These are phyloP conservation scores for Allolobophora icterica DNA, from an alignment of 2,888 invertebrate genomes.

Conservation along the genomic window DNA sequence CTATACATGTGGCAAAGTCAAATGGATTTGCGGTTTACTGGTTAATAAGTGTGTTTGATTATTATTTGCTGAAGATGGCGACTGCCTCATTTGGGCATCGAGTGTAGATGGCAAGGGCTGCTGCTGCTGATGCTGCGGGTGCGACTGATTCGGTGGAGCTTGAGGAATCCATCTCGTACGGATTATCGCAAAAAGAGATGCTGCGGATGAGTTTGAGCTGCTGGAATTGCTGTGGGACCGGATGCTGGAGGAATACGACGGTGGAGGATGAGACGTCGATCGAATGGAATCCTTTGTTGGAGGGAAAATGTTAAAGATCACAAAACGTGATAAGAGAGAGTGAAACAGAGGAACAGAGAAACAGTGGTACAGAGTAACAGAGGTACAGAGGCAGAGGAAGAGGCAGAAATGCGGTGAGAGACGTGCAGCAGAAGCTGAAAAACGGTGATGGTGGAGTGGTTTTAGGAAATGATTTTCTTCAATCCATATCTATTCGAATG, in stretches of 20 bases:
- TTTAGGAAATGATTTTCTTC: background rate
- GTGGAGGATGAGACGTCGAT: background rate
- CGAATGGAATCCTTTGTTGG: conserved; percentile 17
- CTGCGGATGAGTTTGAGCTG: background rate
- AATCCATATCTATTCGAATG: background rate
- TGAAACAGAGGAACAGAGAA: background rate
- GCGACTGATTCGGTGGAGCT: background rate
- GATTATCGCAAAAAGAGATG: background rate
- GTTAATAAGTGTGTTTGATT: background rate
- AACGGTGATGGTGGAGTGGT: background rate
- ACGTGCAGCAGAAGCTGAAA: background rate
- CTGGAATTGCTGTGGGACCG: background rate
- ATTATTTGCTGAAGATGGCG: background rate
- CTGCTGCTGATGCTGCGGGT: background rate
- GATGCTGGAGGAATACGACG: background rate
- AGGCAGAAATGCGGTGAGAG: background rate
- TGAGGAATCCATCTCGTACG: conserved; percentile 10
- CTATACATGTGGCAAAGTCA: no score
- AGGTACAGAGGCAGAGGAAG: background rate
- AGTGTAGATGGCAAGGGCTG: background rate
- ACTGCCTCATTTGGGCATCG: background rate
- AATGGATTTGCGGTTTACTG: background rate
- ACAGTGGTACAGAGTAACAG: background rate
- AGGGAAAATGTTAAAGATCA: background rate
- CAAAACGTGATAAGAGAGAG: background rate